Percentiles rank a stretch among this genome's conserved stretches.
phyloP scores from a whole-genome alignment of 2,797 vertebrate genomes.

The Cetoscarus ocellatus region DNA sequence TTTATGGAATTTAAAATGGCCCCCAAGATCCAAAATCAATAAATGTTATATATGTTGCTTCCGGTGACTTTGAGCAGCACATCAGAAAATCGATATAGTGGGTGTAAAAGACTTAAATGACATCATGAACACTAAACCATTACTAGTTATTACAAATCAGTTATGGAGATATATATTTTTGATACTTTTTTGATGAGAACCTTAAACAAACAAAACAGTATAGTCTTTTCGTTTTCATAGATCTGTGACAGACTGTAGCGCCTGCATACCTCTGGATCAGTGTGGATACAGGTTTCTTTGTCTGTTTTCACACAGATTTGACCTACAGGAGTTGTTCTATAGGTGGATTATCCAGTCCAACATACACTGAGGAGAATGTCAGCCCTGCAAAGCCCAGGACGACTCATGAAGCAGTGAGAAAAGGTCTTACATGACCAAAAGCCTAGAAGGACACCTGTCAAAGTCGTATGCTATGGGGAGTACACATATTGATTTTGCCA shows the following conservation, averaged over 20 bases:
- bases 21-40: too few species aligned
- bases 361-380: constrained; percentile 34
- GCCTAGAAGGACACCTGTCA: constrained; percentile 67
- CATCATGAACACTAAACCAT: too few species aligned
- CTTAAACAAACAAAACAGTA: too few species aligned
- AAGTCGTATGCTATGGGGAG: constrained; percentile 57
- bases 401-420: constrained; percentile 24
- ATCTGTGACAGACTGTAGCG: neutral
- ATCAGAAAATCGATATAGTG: too few species aligned
- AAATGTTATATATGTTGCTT: too few species aligned
- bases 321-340: constrained; percentile 22
- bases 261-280: neutral
- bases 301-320: constrained; percentile 27
- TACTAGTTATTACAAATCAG: neutral
- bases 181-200: neutral
- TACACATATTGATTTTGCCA: constrained; percentile 70
- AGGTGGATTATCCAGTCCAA: constrained; percentile 20
- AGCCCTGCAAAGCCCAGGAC: constrained; percentile 21
- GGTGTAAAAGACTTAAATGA: too few species aligned
- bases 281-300: neutral
- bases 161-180: neutral
- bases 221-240: neutral
- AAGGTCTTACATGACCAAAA: constrained; percentile 44
- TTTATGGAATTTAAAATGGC: too few species aligned
- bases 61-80: too few species aligned